phyloP scores from a whole-genome alignment of 2,797 vertebrate species.

The Gambusia yucatana region DNA sequence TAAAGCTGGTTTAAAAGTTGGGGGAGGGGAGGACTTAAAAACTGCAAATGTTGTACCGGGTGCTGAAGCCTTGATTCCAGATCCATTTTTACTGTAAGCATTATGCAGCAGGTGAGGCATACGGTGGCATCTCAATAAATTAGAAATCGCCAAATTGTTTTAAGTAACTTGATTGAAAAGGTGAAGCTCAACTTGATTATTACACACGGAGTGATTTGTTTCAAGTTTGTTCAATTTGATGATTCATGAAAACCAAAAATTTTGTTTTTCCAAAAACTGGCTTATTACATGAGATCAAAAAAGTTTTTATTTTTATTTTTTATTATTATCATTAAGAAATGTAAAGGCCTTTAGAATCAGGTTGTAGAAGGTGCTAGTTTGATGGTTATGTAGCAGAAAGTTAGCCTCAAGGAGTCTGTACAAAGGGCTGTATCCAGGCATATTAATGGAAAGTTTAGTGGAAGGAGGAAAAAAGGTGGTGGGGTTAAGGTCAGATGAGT shows the following conservation, averaged over 20 bases:
- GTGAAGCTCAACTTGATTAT: not conserved
- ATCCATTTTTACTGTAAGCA: slow-evolving; percentile 36
- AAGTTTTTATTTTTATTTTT: not conserved
- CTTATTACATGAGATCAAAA: not conserved
- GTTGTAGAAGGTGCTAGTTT: not conserved
- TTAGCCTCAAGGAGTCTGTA: not conserved
- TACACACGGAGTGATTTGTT: not conserved
- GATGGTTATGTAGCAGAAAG: not conserved
- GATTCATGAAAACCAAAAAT: not conserved
- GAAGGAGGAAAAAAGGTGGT: not conserved
- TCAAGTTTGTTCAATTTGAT: not conserved
- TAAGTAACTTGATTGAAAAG: not conserved
- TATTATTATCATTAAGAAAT: not conserved
- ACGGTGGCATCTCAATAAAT: slow-evolving; percentile 32
- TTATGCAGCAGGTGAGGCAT: slow-evolving; percentile 15
- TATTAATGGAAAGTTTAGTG: slow-evolving; percentile 3
- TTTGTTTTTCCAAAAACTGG: not conserved
- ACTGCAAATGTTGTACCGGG: slow-evolving; percentile 25
- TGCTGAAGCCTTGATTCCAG: slow-evolving; percentile 44
- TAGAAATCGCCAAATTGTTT: slow-evolving; percentile 5
- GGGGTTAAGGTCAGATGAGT: not conserved
- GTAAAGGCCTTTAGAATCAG: not conserved
- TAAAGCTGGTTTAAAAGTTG: slow-evolving; percentile 17
- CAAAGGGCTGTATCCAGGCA: not conserved
- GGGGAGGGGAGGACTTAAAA: not conserved